A percentile compares a stretch with the other conserved stretches of the same genome.
Conservation (phyloP, 2,113 vertebrate species). For the Chaetodon trifascialis region DNA sequence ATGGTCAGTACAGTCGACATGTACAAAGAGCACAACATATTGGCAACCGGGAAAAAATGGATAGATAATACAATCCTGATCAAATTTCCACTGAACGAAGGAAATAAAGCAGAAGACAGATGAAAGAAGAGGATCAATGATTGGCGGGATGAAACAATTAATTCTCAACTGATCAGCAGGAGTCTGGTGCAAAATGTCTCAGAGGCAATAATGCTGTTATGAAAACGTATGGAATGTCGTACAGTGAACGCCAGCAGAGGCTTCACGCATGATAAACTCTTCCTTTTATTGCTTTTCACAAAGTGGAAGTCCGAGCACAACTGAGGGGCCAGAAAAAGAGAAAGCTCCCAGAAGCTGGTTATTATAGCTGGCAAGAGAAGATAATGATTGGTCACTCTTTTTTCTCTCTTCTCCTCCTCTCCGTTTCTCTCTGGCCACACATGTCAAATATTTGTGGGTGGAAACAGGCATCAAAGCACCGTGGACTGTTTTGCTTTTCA, state of each 20-base stretch:
- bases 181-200: neutral
- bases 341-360: constrained; percentile 53
- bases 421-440: constrained; percentile 36
- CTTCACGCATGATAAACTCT: constrained; percentile 15
- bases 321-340: constrained; percentile 42
- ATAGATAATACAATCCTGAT: neutral
- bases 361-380: constrained; percentile 71
- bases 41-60: too few relatives aligned
- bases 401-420: constrained; percentile 29
- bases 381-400: constrained; percentile 64
- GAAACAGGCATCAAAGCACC: constrained; percentile 58
- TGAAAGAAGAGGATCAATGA: neutral
- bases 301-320: constrained; percentile 35
- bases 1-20: too few relatives aligned
- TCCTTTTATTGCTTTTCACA: constrained; percentile 39
- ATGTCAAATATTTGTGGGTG: constrained; percentile 72
- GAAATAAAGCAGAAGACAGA: neutral
- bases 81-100: neutral
- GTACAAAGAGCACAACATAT: neutral
- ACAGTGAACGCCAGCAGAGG: neutral
- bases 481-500: constrained; percentile 49
- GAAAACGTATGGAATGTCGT: neutral
- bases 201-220: neutral
- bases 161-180: neutral
- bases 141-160: neutral